Evolutionary conservation across 2,113 vertebrate species (phyloP).

Genomic region (Bolborhynchus lineola): DNA sequence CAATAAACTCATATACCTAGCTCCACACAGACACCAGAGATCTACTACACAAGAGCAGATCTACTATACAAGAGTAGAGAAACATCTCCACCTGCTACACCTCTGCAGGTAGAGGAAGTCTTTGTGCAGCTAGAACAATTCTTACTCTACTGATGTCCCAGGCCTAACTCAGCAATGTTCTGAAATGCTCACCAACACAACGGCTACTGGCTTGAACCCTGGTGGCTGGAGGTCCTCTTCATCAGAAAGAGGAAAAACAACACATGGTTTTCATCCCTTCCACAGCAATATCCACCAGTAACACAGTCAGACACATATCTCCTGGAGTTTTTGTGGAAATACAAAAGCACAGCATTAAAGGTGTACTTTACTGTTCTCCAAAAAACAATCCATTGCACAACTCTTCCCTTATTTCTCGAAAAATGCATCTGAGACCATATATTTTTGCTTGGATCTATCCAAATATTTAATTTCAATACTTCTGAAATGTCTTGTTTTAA

Average conservation of each 20-base stretch:
- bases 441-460: not conserved
- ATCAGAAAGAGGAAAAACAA: not conserved
- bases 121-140: not conserved
- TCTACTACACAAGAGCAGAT: not conserved
- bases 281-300: not conserved
- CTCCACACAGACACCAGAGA: not conserved
- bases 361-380: not conserved
- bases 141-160: not conserved
- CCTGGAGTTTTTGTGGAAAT: not conserved
- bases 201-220: not conserved
- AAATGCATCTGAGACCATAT: not conserved
- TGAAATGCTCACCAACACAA: not conserved
- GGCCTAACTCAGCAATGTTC: not conserved
- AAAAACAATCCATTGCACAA: not conserved
- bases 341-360: not conserved
- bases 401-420: not conserved
- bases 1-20: not conserved
- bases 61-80: not conserved
- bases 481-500: slow-evolving; percentile 13
- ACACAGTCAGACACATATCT: not conserved
- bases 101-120: not conserved
- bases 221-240: not conserved
- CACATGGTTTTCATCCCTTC: accelerated
- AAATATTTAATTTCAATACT: slow-evolving; percentile 1
- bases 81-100: accelerated